Evolutionary conservation across 2,797 vertebrate genomes (phyloP).

Genomic region (Falco rusticolus): DNA sequence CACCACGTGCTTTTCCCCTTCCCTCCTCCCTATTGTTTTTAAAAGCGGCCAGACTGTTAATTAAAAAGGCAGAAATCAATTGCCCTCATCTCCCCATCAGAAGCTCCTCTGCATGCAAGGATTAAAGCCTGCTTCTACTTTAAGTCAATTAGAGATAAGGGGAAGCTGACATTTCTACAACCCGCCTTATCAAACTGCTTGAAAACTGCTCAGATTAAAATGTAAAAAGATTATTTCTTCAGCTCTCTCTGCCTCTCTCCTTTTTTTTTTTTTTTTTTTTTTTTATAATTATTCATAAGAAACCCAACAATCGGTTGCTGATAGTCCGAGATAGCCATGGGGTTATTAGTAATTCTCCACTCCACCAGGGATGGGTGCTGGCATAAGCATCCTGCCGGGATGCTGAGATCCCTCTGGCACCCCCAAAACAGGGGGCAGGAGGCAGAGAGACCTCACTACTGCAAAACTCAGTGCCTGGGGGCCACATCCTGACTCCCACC

Average conservation of each 20-base stretch:
- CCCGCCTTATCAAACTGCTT: conserved; percentile 75
- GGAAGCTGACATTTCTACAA: conserved; percentile 81
- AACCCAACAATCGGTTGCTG: conserved; percentile 8
- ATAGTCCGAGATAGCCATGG: neutral
- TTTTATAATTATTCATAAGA: conserved; percentile 69
- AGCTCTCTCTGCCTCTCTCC: conserved; percentile 44
- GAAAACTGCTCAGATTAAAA: conserved; percentile 80
- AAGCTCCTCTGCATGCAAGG: conserved; percentile 78
- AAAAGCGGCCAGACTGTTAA: conserved; percentile 73
- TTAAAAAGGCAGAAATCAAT: conserved; percentile 81
- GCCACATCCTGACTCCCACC: neutral
- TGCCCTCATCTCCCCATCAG: conserved; percentile 77
- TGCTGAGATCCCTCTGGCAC: neutral
- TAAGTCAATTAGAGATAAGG: conserved; percentile 85
- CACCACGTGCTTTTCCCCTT: neutral
- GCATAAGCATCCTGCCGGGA: neutral
- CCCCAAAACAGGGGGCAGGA: neutral
- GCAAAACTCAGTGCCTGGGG: neutral
- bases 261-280: neutral
- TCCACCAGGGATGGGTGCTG: neutral
- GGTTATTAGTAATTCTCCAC: neutral
- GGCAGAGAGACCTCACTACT: neutral
- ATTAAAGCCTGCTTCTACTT: conserved; percentile 77
- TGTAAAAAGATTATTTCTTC: conserved; percentile 78
- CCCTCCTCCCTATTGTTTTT: conserved; percentile 71